Evolutionary conservation across 1,140 invertebrate species (phyloP).

Genomic region (Neodiprion virginianus): DNA sequence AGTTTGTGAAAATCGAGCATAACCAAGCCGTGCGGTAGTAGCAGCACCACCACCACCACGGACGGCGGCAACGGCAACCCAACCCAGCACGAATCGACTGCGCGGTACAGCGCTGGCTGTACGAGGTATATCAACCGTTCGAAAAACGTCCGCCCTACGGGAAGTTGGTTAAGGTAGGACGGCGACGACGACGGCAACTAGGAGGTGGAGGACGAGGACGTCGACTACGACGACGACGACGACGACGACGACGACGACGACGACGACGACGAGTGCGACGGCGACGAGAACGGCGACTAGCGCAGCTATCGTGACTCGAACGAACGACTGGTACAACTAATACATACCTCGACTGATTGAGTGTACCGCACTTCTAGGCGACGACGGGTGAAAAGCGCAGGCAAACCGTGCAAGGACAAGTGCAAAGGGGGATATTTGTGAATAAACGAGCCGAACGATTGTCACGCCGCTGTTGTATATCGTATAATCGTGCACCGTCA

Average conservation of each 20-base stretch:
- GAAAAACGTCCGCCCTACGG: background rate
- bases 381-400: background rate
- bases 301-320: background rate
- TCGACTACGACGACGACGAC: background rate
- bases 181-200: background rate
- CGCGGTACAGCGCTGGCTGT: background rate
- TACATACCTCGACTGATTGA: too few relatives aligned
- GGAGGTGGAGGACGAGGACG: slow-evolving; percentile 5
- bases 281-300: background rate
- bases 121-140: background rate
- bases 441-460: slow-evolving; percentile 3
- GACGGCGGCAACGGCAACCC: background rate
- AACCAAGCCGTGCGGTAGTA: background rate
- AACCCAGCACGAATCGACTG: slow-evolving; percentile 3
- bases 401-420: background rate
- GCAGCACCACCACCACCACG: background rate
- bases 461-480: background rate
- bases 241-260: background rate
- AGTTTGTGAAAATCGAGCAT: slow-evolving; percentile 1
- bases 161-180: slow-evolving; percentile 5
- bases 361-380: too few relatives aligned
- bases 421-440: slow-evolving; percentile 12
- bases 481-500: background rate
- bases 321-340: too few relatives aligned
- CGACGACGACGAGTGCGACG: background rate